Base-by-base conservation (phyloP, 30 jellyfish, hydroid and myxozoan species). In the Pseudorhiza aurosa region DNA sequence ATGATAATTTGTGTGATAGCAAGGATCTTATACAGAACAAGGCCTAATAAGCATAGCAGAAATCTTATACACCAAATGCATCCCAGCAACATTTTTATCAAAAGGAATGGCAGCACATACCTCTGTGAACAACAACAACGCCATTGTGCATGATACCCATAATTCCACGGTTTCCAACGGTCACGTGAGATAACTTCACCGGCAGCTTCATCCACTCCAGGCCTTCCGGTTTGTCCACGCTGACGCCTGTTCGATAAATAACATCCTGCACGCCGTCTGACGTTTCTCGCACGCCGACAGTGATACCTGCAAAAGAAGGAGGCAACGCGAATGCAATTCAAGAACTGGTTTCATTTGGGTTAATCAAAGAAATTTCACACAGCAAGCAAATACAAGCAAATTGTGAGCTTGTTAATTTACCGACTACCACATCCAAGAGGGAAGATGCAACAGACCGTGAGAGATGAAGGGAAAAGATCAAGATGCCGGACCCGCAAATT, bases 111-210 rank as follows among this genome's bases (percentile, higher is more conserved):
- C n/a, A n/a, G n/a, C n/a, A 17, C 90, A 12, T 65, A 90, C 97
- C 96, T 68, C 80, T 65, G 58, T 90, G 95, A 47, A 83, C 72
- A 47, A 88, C 96, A 10, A 82, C 97, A 8, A 92, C 82, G 40
- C 97, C 97, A 83, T 90, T 95, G 22, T 55, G 96, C 87, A 83
- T 63, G 28, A 90, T 90, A 10, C 96, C 97, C 82, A 90, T 75
- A 24, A 90, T 84, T 9, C 97, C 97, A 33, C 95, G 90, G 65
- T 35, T 55, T 1, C 97, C 97, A 8, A 90, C 89, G 24, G 95
- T 83, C 50, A 90, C 97, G 57, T 90, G 97, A 10, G 96, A 90
- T 17, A 90, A 68, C 69, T 85, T 90, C 31, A 83, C 64, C 15
- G 83, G 95, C 73, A 90, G 76, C 22, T 84, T 83, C 24, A 67